Evolutionary conservation across 2,113 vertebrate genomes (phyloP).

Genomic region (Cathartes aura): DNA sequence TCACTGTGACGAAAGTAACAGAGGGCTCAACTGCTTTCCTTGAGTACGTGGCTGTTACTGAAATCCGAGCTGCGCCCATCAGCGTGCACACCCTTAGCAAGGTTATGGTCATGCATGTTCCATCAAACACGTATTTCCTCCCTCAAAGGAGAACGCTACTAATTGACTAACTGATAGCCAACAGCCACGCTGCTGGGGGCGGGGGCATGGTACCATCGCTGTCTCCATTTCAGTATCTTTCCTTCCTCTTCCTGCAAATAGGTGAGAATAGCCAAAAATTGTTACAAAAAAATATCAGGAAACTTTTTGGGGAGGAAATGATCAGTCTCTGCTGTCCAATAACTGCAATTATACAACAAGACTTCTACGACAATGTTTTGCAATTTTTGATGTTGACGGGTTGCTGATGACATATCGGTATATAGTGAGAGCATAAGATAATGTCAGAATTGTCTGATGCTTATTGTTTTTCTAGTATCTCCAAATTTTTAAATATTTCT

Average conservation of each 20-base stretch:
- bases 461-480: not conserved
- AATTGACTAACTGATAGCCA: not conserved
- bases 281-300: not conserved
- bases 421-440: not conserved
- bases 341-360: not conserved
- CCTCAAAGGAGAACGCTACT: not conserved
- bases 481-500: not conserved
- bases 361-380: not conserved
- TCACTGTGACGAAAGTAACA: not conserved
- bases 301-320: not conserved
- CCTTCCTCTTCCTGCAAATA: not conserved
- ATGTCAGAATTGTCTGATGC: not conserved
- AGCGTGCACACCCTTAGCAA: not conserved
- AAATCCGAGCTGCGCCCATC: not conserved
- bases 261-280: not conserved
- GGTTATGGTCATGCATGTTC: not conserved
- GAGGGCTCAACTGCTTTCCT: not conserved
- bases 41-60: accelerated
- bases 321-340: not conserved
- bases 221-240: not conserved
- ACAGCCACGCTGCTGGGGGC: not conserved
- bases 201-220: not conserved
- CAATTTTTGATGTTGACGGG: not conserved
- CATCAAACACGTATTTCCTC: not conserved
- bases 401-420: not conserved